Base-by-base conservation (phyloP, 2,888 invertebrate genomes). In the Euzetes globulus region DNA sequence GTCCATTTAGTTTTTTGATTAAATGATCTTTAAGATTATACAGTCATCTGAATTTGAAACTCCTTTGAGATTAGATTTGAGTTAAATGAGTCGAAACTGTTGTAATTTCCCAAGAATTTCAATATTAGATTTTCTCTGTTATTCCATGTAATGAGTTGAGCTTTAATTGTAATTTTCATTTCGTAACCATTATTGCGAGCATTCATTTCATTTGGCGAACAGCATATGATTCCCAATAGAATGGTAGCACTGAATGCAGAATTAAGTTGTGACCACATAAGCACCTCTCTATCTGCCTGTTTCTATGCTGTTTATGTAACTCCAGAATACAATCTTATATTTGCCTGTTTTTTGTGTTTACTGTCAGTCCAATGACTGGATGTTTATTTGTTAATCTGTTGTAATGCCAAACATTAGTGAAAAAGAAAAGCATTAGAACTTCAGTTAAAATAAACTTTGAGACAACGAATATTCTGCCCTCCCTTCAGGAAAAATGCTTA, bases 381-480 rank as follows among this genome's bases (percentile, higher is more conserved):
- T 70, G 47, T 70, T 70, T 70, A 70, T 70, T 70, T 70, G 19
- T 22, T 70, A 45, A 70, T 70, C 70, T 70, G 41, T 70, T 70
- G 47, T 70, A 41, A 45, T 70, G 45, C 47, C 70, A 70, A 65
- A 70, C 70, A 70, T 70, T 45, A 70, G 70, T 25, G 70, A 70
- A 41, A 22, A 5, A 22, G 41, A 68, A 70, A 70, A 25, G 47
- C 70, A 70, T 70, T 70, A 70, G 27, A 45, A 0, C n/a, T 41
- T 25, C 13, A 70, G 41, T 70, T 41, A 70, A 70, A 70, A 70
- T 45, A 70, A 70, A 19, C 70, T 68, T 70, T 70, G 47, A 33
- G 11, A 15, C 19, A 65, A 37, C 19, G 27, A 60, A 60, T 33
- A 60, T 27, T 60, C 33, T 27, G 15, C n/a, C 2, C 29, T 55